Percentiles rank a stretch among this genome's conserved stretches.
phyloP scores from a whole-genome alignment of 1,140 invertebrate species.

The Achatina immaculata region DNA sequence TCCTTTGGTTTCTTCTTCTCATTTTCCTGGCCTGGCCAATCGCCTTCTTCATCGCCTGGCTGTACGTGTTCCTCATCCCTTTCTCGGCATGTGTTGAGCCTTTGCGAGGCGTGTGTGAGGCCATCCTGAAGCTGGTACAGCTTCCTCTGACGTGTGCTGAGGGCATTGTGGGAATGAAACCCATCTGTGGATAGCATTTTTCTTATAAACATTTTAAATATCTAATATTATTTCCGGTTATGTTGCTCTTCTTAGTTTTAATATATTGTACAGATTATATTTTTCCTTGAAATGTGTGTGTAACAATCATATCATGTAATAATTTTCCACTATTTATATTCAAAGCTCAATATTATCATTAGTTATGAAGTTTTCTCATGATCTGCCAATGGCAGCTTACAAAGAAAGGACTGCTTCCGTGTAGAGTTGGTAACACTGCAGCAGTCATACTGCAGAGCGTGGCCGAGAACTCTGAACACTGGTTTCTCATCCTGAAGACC shows the following conservation, averaged over 20 bases:
- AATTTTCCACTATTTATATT: background rate
- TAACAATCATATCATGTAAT: too few relatives aligned
- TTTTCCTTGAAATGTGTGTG: too few relatives aligned
- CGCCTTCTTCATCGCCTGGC: slow-evolving; percentile 66
- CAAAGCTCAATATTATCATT: background rate
- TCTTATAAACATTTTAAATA: background rate
- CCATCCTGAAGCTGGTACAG: slow-evolving; percentile 62
- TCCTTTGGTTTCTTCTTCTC: slow-evolving; percentile 67
- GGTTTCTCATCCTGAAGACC: background rate
- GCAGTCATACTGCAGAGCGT: background rate
- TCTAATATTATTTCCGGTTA: background rate
- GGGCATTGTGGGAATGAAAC: slow-evolving; percentile 68
- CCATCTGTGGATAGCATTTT: slow-evolving; percentile 53
- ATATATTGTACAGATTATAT: background rate
- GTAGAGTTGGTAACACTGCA: background rate
- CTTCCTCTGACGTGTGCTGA: slow-evolving; percentile 65
- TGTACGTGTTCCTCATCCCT: slow-evolving; percentile 67
- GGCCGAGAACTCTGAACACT: background rate
- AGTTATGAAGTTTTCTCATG: background rate
- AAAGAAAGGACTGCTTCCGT: background rate
- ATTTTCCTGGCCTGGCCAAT: slow-evolving; percentile 68
- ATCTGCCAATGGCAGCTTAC: background rate
- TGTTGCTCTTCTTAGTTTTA: background rate
- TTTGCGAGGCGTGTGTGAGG: slow-evolving; percentile 61
- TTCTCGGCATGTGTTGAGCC: slow-evolving; percentile 65